phyloP scores from a whole-genome alignment of 2,888 invertebrate genomes.

The Apamea epomidion region DNA sequence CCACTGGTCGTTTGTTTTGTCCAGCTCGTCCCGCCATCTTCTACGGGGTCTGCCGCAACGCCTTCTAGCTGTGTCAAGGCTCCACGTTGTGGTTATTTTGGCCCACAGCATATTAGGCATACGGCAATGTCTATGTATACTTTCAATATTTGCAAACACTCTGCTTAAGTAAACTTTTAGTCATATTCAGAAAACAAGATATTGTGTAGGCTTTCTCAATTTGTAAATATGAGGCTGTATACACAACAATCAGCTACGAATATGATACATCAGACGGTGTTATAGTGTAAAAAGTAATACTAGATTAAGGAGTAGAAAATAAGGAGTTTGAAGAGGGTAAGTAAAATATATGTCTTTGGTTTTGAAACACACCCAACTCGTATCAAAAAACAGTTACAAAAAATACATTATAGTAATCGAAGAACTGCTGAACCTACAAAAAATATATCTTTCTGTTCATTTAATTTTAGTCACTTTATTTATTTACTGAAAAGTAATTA shows the following conservation, averaged over 20 bases:
- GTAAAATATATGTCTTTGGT: not conserved
- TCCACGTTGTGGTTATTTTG: too few species aligned
- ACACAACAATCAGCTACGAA: not conserved
- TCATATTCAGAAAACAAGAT: slow-evolving; percentile 33
- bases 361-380: not conserved
- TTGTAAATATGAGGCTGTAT: slow-evolving; percentile 7
- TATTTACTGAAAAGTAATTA: not conserved
- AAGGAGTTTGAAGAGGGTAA: not conserved
- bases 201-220: not conserved
- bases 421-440: too few species aligned
- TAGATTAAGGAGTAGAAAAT: not conserved
- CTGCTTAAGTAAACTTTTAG: slow-evolving; percentile 17
- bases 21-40: too few species aligned
- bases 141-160: slow-evolving; percentile 42
- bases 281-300: not conserved
- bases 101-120: too few species aligned
- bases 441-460: not conserved
- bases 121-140: not conserved
- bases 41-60: too few species aligned
- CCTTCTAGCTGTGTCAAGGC: too few species aligned
- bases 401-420: not conserved
- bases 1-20: too few species aligned
- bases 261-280: not conserved
- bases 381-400: not conserved
- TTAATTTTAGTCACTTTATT: not conserved